These are phyloP conservation scores for Calliopum simillimum DNA, from an alignment of 2,888 invertebrate genomes.

Conservation along the genomic window DNA sequence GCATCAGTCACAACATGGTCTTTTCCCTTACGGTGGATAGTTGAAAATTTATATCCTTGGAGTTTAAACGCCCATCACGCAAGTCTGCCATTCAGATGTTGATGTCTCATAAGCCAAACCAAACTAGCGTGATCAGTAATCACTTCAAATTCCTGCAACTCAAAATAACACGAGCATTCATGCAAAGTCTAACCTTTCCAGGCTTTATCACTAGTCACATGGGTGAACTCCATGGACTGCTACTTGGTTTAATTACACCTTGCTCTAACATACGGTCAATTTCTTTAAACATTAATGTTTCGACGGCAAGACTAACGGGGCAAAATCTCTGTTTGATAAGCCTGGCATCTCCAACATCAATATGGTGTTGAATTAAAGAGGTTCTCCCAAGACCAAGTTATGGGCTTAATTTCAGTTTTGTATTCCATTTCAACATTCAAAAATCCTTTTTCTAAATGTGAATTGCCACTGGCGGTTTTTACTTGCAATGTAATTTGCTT, in stretches of 20 bases:
- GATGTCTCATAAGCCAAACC: slow-evolving; percentile 48
- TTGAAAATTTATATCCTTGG: slow-evolving; percentile 43
- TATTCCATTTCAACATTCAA: slow-evolving; percentile 2
- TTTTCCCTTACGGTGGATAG: slow-evolving; percentile 46
- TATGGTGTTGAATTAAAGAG: slow-evolving; percentile 34
- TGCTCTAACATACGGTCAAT: too few relatives aligned
- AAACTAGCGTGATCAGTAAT: slow-evolving; percentile 50
- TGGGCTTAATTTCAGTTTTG: not conserved
- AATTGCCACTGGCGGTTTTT: slow-evolving; percentile 19
- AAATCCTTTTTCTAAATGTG: slow-evolving; percentile 16
- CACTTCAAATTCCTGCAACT: slow-evolving; percentile 32
- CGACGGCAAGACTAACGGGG: slow-evolving; percentile 27
- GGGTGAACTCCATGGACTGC: too few relatives aligned
- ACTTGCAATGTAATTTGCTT: slow-evolving; percentile 7
- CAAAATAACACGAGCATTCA: too few relatives aligned
- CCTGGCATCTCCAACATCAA: slow-evolving; percentile 31
- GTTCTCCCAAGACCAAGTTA: slow-evolving; percentile 38
- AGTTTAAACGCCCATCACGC: slow-evolving; percentile 46
- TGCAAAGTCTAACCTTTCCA: slow-evolving; percentile 10
- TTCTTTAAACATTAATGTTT: slow-evolving; percentile 30
- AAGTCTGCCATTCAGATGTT: slow-evolving; percentile 48
- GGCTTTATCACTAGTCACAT: too few relatives aligned
- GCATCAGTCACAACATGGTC: slow-evolving; percentile 49
- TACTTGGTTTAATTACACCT: too few relatives aligned
- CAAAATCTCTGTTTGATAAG: slow-evolving; percentile 34